Percentiles rank a stretch among this genome's conserved stretches.
Conservation (phyloP, 2,888 invertebrate genomes). For the Andrena praecox region DNA sequence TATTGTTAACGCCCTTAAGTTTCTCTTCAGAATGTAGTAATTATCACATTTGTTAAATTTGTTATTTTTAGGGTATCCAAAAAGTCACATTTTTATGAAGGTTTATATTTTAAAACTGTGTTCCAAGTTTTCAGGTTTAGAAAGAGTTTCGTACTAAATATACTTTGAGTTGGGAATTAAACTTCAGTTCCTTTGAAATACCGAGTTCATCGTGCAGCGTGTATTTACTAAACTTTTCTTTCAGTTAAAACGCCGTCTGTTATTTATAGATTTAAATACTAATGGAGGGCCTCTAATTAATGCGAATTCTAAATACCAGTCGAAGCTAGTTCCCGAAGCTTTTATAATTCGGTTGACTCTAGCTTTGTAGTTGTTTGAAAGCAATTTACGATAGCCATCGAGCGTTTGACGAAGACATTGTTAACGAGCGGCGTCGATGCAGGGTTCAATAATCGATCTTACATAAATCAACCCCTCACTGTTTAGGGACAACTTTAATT, state of each 20-base stretch:
- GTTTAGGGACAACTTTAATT: constrained; percentile 35
- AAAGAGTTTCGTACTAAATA: too few species aligned
- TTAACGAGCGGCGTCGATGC: background rate
- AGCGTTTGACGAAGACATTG: constrained; percentile 28
- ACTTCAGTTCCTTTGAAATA: background rate
- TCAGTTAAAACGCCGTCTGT: background rate
- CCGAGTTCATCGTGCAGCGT: background rate
- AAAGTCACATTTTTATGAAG: too few species aligned
- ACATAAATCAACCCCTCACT: constrained; percentile 11
- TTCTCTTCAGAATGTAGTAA: too few species aligned
- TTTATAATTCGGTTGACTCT: background rate
- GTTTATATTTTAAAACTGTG: too few species aligned
- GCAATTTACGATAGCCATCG: constrained; percentile 17
- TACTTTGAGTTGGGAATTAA: background rate
- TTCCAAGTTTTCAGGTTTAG: too few species aligned
- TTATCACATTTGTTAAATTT: too few species aligned
- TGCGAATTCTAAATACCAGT: background rate
- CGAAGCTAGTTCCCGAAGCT: background rate
- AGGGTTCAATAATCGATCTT: constrained; percentile 30
- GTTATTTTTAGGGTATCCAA: too few species aligned
- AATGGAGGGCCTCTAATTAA: constrained; percentile 14
- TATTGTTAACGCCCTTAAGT: too few species aligned
- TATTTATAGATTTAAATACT: constrained; percentile 16
- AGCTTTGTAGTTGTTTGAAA: constrained; percentile 4
- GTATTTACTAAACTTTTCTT: background rate